These are phyloP conservation scores for Hylaea fasciaria DNA, from an alignment of 2,888 invertebrate genomes.

Conservation along the genomic window DNA sequence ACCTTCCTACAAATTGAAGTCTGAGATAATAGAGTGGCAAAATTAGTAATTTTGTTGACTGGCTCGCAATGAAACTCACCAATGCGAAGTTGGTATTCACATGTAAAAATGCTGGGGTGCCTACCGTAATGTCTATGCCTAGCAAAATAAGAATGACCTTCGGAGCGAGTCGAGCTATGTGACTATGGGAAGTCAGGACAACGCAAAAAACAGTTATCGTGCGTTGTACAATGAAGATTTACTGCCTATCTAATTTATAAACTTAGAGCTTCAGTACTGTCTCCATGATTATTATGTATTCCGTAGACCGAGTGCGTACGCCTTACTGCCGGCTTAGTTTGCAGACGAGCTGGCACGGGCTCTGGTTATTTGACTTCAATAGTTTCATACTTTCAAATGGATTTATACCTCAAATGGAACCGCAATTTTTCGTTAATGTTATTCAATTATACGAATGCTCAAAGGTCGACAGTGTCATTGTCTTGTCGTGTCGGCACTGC, in stretches of 20 bases:
- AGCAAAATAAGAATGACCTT: too few relatives aligned
- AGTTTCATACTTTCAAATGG: constrained; percentile 26
- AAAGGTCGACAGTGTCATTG: not conserved
- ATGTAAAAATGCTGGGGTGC: too few relatives aligned
- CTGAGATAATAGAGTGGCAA: not conserved
- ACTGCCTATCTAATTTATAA: not conserved
- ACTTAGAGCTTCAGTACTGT: constrained; percentile 14
- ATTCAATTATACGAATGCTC: not conserved
- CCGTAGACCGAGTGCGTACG: constrained; percentile 18
- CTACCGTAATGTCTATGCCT: too few relatives aligned
- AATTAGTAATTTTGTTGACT: not conserved
- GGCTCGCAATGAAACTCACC: not conserved
- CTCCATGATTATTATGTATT: constrained; percentile 11
- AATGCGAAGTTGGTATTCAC: too few relatives aligned
- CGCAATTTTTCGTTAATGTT: too few relatives aligned
- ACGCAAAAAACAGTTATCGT: too few relatives aligned
- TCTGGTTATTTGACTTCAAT: constrained; percentile 35
- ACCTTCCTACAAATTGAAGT: constrained; percentile 8
- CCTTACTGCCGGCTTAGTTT: constrained; percentile 31
- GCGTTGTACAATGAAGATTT: too few relatives aligned
- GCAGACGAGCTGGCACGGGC: constrained; percentile 27
- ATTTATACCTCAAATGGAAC: not conserved
- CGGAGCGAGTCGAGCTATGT: too few relatives aligned
- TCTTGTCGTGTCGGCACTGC: not conserved
- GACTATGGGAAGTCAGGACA: too few relatives aligned